Base-by-base conservation (phyloP, 2,888 invertebrate species). In the Linnaemya tessellans region DNA sequence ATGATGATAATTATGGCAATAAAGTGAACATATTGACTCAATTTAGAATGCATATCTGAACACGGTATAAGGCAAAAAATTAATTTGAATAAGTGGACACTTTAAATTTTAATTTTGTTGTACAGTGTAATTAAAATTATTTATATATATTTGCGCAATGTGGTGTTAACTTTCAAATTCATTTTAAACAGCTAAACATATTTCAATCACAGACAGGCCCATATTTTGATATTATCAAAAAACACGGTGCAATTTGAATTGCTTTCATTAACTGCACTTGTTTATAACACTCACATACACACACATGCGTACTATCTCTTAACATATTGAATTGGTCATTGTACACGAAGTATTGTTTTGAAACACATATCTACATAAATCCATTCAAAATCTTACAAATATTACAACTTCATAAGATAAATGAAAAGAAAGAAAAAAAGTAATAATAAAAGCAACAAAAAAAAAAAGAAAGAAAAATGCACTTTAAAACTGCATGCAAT, bases 251-350 rank as follows among this genome's bases (percentile, higher is more conserved):
- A 71, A 64, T 43, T 54, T 43, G 71, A 71, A 71, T 64, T 35
- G 30, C 35, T 71, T 71, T 64, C 30, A 54, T 62, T 79, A 68
- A 62, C 35, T 71, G 51, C 68, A 70, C 74, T 74, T 75, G 79
- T 60, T 74, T 51, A 71, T 65, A 58, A 65, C 64, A 25, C n/a
- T 25, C 10, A 49, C 10, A 65, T 43, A 25, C 20, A 25, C 8
- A 9, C 5, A 1, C 43, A 41, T 38, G 22, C 22, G 35, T 22
- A 30, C 30, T 30, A 30, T 5, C 30, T 30, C 30, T 30, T 22
- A 35, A 20, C 38, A 67, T 51, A 62, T 70, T 25, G 8, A 11
- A 60, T 25, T 83, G 73, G 71, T 78, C 77, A 82, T 65, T 82
- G 60, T 51, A 67, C 77, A 67, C 18, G n/a, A 20, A 25, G 30